A percentile compares a stretch with the other conserved stretches of the same genome.
phyloP scores from a whole-genome alignment of 2,888 invertebrate genomes.

The Stomorhina lunata region DNA sequence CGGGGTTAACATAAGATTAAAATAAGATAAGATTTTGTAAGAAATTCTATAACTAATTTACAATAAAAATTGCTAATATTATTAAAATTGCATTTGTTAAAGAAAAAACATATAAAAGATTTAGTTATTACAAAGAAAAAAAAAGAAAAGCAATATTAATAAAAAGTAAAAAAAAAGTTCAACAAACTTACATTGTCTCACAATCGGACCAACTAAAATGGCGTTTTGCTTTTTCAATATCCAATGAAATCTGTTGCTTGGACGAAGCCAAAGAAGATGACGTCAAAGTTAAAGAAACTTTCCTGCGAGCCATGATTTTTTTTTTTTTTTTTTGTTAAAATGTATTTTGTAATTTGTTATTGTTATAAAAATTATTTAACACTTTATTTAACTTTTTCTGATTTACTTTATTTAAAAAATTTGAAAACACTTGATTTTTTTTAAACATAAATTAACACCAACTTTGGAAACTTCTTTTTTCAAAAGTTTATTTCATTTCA shows the following conservation, averaged over 20 bases:
- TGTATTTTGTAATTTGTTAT: constrained; percentile 34
- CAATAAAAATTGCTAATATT: too few species aligned
- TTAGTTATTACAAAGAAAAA: not conserved
- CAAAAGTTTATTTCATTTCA: not conserved
- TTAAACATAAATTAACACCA: not conserved
- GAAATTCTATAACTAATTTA: too few species aligned
- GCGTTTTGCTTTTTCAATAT: constrained; percentile 76
- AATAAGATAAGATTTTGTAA: too few species aligned
- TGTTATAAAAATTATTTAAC: constrained; percentile 26
- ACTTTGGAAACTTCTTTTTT: not conserved
- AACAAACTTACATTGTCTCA: constrained; percentile 76
- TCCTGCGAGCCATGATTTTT: constrained; percentile 55
- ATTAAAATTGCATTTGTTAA: too few species aligned
- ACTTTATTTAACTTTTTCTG: not conserved
- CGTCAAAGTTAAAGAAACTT: constrained; percentile 48
- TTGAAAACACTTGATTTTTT: not conserved
- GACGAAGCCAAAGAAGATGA: constrained; percentile 33
- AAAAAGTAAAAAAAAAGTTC: constrained; percentile 45
- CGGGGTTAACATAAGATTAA: too few species aligned
- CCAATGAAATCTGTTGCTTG: constrained; percentile 70
- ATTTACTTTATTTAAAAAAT: not conserved
- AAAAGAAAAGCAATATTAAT: constrained; percentile 26
- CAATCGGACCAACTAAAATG: constrained; percentile 79
- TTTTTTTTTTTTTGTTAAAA: not conserved
- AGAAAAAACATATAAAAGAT: not conserved